Percentiles rank a stretch among this genome's conserved stretches.
Conservation (phyloP, 2,888 invertebrate genomes). For the Melanophora roralis region DNA sequence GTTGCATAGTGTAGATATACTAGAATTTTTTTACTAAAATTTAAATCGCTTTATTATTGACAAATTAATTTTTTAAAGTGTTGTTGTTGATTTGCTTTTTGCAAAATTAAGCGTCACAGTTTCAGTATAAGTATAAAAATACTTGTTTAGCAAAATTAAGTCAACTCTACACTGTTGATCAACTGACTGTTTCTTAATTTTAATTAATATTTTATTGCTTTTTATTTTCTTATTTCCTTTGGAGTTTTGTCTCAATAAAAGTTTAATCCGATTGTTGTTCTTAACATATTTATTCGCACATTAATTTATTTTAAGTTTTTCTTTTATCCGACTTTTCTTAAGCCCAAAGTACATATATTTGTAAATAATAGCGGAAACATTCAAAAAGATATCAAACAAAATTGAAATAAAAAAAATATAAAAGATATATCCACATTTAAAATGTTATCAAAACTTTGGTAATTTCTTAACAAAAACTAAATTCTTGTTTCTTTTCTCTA, state of each 20-base stretch:
- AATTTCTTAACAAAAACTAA: slow-evolving; percentile 43
- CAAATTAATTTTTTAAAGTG: too few relatives aligned
- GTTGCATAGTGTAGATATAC: too few relatives aligned
- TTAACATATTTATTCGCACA: slow-evolving; percentile 47
- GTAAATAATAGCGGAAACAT: slow-evolving; percentile 10
- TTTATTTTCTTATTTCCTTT: neutral
- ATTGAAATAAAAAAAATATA: slow-evolving; percentile 3
- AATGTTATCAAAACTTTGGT: slow-evolving; percentile 55
- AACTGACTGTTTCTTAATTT: too few relatives aligned
- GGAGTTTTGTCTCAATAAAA: neutral
- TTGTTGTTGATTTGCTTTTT: too few relatives aligned
- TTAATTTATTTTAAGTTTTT: slow-evolving; percentile 42
- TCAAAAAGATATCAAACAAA: slow-evolving; percentile 1
- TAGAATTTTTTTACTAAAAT: too few relatives aligned
- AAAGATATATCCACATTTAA: slow-evolving; percentile 47
- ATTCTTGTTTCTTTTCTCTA: slow-evolving; percentile 3
- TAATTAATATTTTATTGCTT: too few relatives aligned
- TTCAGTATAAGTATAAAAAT: too few relatives aligned
- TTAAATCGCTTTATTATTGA: too few relatives aligned
- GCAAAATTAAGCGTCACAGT: too few relatives aligned
- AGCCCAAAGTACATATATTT: slow-evolving; percentile 15
- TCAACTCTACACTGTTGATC: too few relatives aligned
- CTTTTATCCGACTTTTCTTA: slow-evolving; percentile 36
- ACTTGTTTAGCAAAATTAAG: too few relatives aligned
- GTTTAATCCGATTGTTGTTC: slow-evolving; percentile 29